phyloP scores from a whole-genome alignment of 2,113 vertebrate species.

The Cololabis saira region DNA sequence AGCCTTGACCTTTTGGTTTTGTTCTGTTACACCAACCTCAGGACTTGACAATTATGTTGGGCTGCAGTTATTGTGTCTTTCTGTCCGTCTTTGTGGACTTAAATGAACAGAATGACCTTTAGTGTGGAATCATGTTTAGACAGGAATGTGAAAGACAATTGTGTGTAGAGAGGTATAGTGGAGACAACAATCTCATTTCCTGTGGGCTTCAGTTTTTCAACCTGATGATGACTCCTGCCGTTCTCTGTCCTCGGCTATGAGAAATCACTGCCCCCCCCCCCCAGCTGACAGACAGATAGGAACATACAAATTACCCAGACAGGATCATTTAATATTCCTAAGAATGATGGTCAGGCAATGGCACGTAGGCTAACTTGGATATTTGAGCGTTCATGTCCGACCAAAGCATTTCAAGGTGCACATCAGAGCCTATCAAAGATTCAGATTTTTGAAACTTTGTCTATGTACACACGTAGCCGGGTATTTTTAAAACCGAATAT shows the following conservation, averaged over 20 bases:
- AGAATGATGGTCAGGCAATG: conserved; percentile 1
- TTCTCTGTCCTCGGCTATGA: conserved; percentile 12
- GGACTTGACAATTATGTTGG: background rate
- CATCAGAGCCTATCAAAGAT: too few species aligned
- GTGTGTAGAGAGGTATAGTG: background rate
- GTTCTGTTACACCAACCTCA: too few species aligned
- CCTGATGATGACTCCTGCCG: conserved; percentile 23
- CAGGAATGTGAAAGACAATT: too few species aligned
- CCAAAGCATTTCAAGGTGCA: too few species aligned
- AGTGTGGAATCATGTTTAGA: background rate
- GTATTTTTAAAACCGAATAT: too few species aligned
- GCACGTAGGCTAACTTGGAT: background rate
- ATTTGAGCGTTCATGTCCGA: too few species aligned
- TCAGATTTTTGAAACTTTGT: too few species aligned
- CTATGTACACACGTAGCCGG: too few species aligned
- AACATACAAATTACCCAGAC: conserved; percentile 22
- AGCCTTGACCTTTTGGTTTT: too few species aligned
- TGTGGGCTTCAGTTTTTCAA: conserved; percentile 29
- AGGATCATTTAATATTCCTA: conserved; percentile 1
- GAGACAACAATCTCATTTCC: conserved; percentile 41
- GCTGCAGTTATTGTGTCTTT: background rate
- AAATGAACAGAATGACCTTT: conserved; percentile 2
- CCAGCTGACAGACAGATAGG: conserved; percentile 23
- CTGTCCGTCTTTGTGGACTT: background rate
- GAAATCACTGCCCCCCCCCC: conserved; percentile 32